Evolutionary conservation across 2,797 vertebrate species (phyloP).

Genomic region (Valencia hispanica): DNA sequence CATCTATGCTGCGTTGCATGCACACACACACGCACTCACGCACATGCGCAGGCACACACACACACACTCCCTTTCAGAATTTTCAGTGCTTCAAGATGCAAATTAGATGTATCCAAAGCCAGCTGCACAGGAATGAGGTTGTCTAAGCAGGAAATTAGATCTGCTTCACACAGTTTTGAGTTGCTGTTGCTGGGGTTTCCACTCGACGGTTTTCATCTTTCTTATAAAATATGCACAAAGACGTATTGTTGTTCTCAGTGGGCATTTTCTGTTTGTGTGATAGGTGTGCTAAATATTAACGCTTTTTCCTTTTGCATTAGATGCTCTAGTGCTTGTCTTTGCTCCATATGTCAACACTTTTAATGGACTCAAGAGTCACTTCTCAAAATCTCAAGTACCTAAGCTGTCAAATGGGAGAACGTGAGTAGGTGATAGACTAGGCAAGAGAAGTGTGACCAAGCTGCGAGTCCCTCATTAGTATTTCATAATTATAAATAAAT

Average conservation of each 20-base stretch:
- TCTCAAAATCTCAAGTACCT: conserved; percentile 37
- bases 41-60: conserved; percentile 6
- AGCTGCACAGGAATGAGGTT: conserved; percentile 50
- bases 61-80: conserved; percentile 10
- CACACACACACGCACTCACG: neutral
- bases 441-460: conserved; percentile 7
- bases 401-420: conserved; percentile 45
- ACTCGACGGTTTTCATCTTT: conserved; percentile 57
- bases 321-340: conserved; percentile 43
- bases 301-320: conserved; percentile 49
- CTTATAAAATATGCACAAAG: conserved; percentile 63
- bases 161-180: conserved; percentile 41
- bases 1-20: conserved; percentile 12
- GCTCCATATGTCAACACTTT: conserved; percentile 53
- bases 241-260: conserved; percentile 55
- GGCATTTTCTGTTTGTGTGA: conserved; percentile 41
- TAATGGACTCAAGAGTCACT: conserved; percentile 49
- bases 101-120: conserved; percentile 44
- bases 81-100: conserved; percentile 35
- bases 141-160: conserved; percentile 60
- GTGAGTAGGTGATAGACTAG: conserved; percentile 12
- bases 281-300: conserved; percentile 43
- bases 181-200: conserved; percentile 47
- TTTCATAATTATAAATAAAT: conserved; percentile 14
- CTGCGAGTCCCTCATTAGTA: conserved; percentile 17